phyloP scores from a whole-genome alignment of 2,113 vertebrate genomes.

The Protobothrops flavoviridis region DNA sequence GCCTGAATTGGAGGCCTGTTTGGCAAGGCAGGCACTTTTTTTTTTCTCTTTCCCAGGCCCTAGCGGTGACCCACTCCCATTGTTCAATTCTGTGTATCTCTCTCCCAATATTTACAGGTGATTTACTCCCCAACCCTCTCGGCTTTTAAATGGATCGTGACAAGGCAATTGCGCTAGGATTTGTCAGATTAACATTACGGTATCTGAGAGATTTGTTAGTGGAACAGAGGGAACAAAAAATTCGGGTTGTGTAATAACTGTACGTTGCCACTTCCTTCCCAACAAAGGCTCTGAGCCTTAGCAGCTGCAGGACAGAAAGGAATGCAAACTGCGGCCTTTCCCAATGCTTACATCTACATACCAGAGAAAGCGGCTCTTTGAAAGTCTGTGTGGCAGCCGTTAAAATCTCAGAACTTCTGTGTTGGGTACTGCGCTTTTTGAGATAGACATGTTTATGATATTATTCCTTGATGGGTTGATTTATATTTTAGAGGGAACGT shows the following conservation, averaged over 20 bases:
- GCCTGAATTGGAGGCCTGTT: constrained; percentile 13
- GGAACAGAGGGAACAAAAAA: not conserved
- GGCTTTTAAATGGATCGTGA: not conserved
- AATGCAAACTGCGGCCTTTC: not conserved
- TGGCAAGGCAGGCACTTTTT: not conserved
- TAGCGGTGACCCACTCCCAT: not conserved
- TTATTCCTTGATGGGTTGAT: not conserved
- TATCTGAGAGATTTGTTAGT: not conserved
- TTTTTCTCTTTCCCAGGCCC: constrained; percentile 4
- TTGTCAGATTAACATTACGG: not conserved
- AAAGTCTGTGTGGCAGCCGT: not conserved
- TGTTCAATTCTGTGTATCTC: not conserved
- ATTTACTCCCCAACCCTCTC: not conserved
- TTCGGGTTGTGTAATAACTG: not conserved
- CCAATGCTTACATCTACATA: not conserved
- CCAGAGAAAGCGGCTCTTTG: not conserved
- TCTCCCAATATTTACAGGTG: constrained; percentile 6
- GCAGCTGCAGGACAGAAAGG: not conserved
- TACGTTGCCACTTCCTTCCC: not conserved
- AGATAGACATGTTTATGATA: too few relatives aligned
- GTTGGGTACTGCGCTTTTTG: not conserved
- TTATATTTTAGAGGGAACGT: not conserved
- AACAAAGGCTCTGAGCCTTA: not conserved
- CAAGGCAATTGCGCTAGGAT: not conserved
- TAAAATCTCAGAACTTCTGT: not conserved